Conservation (phyloP, 2,888 invertebrate genomes). For the Brachypterus glaber region DNA sequence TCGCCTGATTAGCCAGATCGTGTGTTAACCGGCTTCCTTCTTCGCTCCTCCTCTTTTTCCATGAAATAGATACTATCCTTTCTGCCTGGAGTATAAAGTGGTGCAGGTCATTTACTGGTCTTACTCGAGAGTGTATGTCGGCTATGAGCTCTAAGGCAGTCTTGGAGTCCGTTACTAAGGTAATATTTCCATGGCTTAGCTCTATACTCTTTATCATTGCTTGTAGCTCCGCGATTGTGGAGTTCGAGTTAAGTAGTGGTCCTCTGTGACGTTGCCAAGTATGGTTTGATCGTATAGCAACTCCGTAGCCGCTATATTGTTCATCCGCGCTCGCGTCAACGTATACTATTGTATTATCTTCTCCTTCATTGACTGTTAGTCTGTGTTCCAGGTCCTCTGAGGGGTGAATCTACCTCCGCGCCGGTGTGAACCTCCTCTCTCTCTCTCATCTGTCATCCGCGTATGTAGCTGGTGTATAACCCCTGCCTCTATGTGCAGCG, state of each 20-base stretch:
- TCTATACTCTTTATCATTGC: not conserved
- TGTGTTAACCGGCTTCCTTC: not conserved
- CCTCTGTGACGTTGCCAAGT: too few relatives aligned
- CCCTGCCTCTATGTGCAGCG: conserved; percentile 7
- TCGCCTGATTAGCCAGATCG: not conserved
- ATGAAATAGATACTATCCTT: not conserved
- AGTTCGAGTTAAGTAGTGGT: too few relatives aligned
- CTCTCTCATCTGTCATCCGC: not conserved
- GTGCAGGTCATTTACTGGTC: too few relatives aligned
- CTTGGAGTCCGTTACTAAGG: not conserved
- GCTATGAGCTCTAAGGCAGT: not conserved
- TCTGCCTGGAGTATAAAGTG: not conserved
- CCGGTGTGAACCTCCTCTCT: not conserved
- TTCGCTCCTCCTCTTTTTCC: not conserved
- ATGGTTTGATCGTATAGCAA: too few relatives aligned
- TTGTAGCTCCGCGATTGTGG: too few relatives aligned
- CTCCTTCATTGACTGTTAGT: not conserved
- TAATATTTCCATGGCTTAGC: not conserved
- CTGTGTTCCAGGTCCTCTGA: too few relatives aligned
- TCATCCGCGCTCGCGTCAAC: not conserved
- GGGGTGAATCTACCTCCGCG: not conserved
- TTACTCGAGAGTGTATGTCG: too few relatives aligned
- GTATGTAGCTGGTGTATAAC: not conserved
- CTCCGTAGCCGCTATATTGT: not conserved
- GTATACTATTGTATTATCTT: not conserved